Conservation (phyloP, 2,797 vertebrate species). For the Oreochromis grahami region DNA sequence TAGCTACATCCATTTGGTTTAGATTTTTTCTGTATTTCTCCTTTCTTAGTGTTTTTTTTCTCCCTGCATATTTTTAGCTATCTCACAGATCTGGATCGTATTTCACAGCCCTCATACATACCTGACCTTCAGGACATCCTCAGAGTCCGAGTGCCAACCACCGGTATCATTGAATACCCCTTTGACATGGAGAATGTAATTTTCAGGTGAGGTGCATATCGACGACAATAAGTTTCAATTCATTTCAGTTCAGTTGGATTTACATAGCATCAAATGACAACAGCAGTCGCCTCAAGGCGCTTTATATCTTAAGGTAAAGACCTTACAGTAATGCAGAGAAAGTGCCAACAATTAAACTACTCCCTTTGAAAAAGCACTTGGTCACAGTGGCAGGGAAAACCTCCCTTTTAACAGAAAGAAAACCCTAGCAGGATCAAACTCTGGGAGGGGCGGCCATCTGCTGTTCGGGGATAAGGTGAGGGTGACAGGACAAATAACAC, state of each 20-base stretch:
- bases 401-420: background rate
- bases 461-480: background rate
- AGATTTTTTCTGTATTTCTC: background rate
- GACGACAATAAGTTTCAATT: fast-evolving
- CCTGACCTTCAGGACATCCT: slow-evolving; percentile 86
- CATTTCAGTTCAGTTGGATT: background rate
- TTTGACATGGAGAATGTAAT: slow-evolving; percentile 88
- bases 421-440: background rate
- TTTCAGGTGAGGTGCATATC: slow-evolving; percentile 77
- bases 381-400: background rate
- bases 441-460: background rate
- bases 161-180: slow-evolving; percentile 86
- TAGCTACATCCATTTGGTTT: background rate
- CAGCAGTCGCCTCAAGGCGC: fast-evolving
- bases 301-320: background rate
- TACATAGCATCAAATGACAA: background rate
- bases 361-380: background rate
- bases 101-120: slow-evolving; percentile 75
- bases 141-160: slow-evolving; percentile 82
- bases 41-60: background rate
- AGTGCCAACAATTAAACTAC: background rate
- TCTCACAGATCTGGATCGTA: slow-evolving; percentile 80
- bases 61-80: slow-evolving; percentile 67
- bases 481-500: background rate
- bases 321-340: background rate